phyloP scores from a whole-genome alignment of 2,888 invertebrate genomes.

The Chirona hameri region DNA sequence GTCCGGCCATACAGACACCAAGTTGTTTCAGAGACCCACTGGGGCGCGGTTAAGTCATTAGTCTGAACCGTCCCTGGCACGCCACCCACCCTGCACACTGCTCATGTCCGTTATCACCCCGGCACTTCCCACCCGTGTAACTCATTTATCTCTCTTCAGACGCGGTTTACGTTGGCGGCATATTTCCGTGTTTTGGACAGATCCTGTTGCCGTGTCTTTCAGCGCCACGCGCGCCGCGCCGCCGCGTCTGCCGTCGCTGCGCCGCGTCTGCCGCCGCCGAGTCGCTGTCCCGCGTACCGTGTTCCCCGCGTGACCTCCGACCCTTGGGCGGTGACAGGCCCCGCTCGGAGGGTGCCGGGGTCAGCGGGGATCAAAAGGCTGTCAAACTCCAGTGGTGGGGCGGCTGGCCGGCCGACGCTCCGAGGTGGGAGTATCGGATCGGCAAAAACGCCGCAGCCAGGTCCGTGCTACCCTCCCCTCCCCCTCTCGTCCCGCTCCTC shows the following conservation, averaged over 20 bases:
- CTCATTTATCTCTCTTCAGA: background rate
- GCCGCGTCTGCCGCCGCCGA: background rate
- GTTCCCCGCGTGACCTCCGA: background rate
- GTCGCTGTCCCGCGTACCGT: no score
- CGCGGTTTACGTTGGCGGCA: background rate
- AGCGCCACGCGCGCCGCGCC: background rate
- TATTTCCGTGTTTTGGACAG: background rate
- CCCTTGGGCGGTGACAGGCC: background rate
- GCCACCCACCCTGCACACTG: background rate
- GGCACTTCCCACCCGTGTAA: background rate
- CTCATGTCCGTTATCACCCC: background rate
- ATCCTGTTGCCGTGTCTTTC: background rate
- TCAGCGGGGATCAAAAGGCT: slow-evolving; percentile 24
- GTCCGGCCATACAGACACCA: no score
- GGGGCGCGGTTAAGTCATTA: no score
- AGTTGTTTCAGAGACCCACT: no score
- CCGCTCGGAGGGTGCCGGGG: background rate
- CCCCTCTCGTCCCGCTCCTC: no score
- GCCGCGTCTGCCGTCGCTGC: background rate
- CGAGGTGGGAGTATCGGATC: background rate
- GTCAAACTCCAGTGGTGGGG: background rate
- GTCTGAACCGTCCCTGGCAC: background rate
- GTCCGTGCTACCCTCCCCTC: background rate
- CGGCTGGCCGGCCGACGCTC: background rate
- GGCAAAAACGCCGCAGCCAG: background rate